Conservation (phyloP, 2,888 invertebrate species). For the Spicauda simplicius region DNA sequence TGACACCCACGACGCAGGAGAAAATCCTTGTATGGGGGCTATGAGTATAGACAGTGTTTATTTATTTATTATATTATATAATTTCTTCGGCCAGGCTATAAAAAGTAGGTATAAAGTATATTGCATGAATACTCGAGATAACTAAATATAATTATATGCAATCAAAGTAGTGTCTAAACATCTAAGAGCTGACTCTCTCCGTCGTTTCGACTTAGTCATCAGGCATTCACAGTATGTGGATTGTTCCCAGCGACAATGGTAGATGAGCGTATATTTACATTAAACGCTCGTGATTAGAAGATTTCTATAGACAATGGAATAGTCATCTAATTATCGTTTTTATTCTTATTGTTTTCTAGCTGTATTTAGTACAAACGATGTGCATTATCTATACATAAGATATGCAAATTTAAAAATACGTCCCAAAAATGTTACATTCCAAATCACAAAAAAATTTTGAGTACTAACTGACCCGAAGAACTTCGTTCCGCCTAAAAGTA, state of each 20-base stretch:
- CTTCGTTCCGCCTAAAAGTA: too few relatives aligned
- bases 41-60: too few relatives aligned
- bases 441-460: too few relatives aligned
- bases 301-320: conserved; percentile 69
- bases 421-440: too few relatives aligned
- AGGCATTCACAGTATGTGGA: conserved; percentile 72
- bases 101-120: too few relatives aligned
- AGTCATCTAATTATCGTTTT: conserved; percentile 45
- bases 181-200: conserved; percentile 5
- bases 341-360: conserved; percentile 23
- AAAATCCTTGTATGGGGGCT: too few relatives aligned
- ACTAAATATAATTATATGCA: too few relatives aligned
- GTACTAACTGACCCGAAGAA: too few relatives aligned
- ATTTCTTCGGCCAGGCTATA: too few relatives aligned
- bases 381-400: not conserved
- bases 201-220: conserved; percentile 58
- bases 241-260: conserved; percentile 70
- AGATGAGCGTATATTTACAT: conserved; percentile 62
- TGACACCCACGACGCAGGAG: too few relatives aligned
- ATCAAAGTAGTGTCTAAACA: not conserved
- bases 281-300: conserved; percentile 59
- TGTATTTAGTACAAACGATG: not conserved
- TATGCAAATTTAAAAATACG: not conserved
- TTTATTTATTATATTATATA: too few relatives aligned
- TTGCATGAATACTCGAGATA: too few relatives aligned